A percentile compares a stretch with the other conserved stretches of the same genome.
Conservation (phyloP, 2,888 invertebrate genomes). For the Nemotelus pantherinus region DNA sequence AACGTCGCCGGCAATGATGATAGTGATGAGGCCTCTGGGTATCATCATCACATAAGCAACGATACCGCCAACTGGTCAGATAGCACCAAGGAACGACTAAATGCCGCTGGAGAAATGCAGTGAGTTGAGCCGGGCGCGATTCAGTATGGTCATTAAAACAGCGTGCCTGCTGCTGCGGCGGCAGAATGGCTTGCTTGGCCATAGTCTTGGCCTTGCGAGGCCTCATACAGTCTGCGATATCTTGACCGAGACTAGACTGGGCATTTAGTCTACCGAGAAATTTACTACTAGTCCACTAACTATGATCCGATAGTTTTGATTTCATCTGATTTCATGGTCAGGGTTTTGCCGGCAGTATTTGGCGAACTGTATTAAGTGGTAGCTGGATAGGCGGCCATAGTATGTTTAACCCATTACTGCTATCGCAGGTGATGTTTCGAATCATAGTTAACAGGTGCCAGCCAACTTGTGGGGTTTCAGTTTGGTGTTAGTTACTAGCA, state of each 20-base stretch:
- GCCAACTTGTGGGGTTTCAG: no score
- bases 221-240: not conserved
- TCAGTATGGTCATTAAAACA: conserved; percentile 1
- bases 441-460: no score
- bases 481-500: no score
- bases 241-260: not conserved
- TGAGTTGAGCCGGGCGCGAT: not conserved
- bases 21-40: conserved; percentile 27
- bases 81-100: conserved; percentile 9
- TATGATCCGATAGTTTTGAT: conserved; percentile 20
- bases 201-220: conserved; percentile 25
- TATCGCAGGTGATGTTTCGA: no score
- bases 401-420: no score
- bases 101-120: conserved; percentile 20
- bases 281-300: not conserved
- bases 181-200: not conserved
- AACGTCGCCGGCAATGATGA: conserved; percentile 10
- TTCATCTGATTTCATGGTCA: not conserved
- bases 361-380: no score
- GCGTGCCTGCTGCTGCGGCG: conserved; percentile 1
- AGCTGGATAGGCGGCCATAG: no score
- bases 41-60: conserved; percentile 6
- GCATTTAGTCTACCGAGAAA: not conserved
- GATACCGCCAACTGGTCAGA: conserved; percentile 23
- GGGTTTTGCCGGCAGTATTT: no score